Evolutionary conservation across 2,888 invertebrate genomes (phyloP).

Genomic region (Andrena hattorfiana): DNA sequence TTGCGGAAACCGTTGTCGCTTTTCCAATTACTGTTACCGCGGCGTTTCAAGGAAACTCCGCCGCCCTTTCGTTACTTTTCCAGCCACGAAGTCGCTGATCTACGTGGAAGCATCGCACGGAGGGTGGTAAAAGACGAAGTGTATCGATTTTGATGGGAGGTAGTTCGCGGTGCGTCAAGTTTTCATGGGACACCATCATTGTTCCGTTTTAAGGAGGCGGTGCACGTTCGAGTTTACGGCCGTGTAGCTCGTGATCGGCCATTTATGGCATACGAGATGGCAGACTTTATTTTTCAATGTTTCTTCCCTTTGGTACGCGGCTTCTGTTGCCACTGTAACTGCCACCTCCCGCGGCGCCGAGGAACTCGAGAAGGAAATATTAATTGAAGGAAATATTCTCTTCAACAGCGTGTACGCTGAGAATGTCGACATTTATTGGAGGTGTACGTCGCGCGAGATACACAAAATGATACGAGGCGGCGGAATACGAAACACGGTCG

Average conservation of each 20-base stretch:
- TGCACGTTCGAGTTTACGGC: not conserved
- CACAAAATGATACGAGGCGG: not conserved
- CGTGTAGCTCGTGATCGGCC: not conserved
- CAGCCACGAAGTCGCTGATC: not conserved
- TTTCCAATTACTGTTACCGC: not conserved
- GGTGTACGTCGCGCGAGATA: not conserved
- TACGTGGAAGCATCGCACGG: too few relatives aligned
- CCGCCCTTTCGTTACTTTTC: not conserved
- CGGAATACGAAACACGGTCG: not conserved
- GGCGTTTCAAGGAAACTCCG: not conserved
- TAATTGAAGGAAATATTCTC: not conserved
- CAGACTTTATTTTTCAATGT: conserved; percentile 8
- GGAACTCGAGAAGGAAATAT: not conserved
- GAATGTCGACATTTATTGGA: not conserved
- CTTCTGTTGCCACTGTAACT: not conserved
- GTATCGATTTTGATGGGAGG: not conserved
- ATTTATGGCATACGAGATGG: not conserved
- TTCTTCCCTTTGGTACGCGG: not conserved
- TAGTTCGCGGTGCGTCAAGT: not conserved
- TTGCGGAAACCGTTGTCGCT: not conserved
- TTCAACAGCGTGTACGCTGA: not conserved
- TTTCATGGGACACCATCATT: not conserved
- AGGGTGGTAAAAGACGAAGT: not conserved
- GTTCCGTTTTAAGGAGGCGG: not conserved
- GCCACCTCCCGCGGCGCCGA: not conserved